A percentile compares a stretch with the other conserved stretches of the same genome.
Conservation (phyloP, 1,140 invertebrate genomes). For the Cotesia typhae region DNA sequence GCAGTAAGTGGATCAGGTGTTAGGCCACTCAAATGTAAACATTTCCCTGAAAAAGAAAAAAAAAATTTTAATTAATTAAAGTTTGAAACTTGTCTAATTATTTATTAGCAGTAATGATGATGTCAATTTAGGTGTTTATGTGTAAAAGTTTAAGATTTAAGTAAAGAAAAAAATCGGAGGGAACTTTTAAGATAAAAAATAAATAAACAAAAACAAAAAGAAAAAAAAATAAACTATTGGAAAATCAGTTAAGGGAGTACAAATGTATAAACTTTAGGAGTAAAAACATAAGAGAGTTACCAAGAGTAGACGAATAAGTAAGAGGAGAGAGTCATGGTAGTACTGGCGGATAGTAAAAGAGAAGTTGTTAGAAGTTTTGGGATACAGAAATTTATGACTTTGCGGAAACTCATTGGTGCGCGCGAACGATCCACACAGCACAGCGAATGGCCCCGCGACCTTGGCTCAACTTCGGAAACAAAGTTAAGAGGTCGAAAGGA, state of each 20-base stretch:
- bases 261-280: constrained; percentile 9
- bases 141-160: background rate
- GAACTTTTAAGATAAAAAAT: background rate
- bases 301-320: constrained; percentile 13
- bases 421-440: constrained; percentile 26
- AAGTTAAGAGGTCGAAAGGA: constrained; percentile 38
- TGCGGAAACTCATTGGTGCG: constrained; percentile 36
- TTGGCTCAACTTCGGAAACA: constrained; percentile 38
- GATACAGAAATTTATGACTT: constrained; percentile 41
- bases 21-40: constrained; percentile 91
- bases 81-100: background rate
- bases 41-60: constrained; percentile 79
- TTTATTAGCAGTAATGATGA: background rate
- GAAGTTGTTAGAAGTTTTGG: constrained; percentile 20
- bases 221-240: background rate
- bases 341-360: background rate
- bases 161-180: constrained; percentile 13
- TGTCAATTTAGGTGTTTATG: background rate
- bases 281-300: constrained; percentile 15
- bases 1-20: constrained; percentile 95
- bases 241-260: background rate
- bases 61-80: constrained; percentile 8
- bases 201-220: background rate
- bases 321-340: background rate
- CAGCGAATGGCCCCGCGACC: constrained; percentile 46